Conservation (phyloP, 2,888 invertebrate species). For the Trileptium ribeirensis region DNA sequence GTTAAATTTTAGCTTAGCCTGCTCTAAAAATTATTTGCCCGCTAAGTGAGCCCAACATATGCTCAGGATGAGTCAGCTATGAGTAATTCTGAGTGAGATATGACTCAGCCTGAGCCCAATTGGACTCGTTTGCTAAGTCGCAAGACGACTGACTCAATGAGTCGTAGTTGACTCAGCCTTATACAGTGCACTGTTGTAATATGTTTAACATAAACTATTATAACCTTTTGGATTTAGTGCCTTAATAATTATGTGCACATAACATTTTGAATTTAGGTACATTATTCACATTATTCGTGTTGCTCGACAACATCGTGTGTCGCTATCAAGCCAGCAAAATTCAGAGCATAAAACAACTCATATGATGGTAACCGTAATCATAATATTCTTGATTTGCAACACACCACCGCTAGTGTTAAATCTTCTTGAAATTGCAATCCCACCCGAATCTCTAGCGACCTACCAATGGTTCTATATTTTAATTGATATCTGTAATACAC, state of each 20-base stretch:
- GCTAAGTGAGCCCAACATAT: too few relatives aligned
- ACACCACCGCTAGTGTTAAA: constrained; percentile 14
- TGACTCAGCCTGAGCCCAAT: background rate
- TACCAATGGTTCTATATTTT: constrained; percentile 8
- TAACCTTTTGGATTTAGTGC: too few relatives aligned
- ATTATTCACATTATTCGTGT: constrained; percentile 5
- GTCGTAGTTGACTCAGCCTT: background rate
- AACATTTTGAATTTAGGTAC: background rate
- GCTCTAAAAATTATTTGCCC: too few relatives aligned
- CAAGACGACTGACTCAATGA: background rate
- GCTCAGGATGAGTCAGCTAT: too few relatives aligned
- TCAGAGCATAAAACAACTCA: background rate
- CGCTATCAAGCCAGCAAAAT: background rate
- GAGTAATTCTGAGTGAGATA: background rate
- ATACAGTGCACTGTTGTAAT: too few relatives aligned
- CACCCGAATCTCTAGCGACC: background rate
- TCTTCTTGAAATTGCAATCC: background rate
- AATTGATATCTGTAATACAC: constrained; percentile 12
- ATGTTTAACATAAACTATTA: too few relatives aligned
- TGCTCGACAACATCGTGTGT: background rate
- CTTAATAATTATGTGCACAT: too few relatives aligned
- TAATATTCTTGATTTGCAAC: constrained; percentile 1
- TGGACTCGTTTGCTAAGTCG: too few relatives aligned
- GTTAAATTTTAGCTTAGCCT: too few relatives aligned
- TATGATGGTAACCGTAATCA: constrained; percentile 14